A percentile compares a stretch with the other conserved stretches of the same genome.
These are phyloP conservation scores for Rhodinocichla rosea DNA, from an alignment of 2,113 vertebrate genomes.

Conservation along the genomic window DNA sequence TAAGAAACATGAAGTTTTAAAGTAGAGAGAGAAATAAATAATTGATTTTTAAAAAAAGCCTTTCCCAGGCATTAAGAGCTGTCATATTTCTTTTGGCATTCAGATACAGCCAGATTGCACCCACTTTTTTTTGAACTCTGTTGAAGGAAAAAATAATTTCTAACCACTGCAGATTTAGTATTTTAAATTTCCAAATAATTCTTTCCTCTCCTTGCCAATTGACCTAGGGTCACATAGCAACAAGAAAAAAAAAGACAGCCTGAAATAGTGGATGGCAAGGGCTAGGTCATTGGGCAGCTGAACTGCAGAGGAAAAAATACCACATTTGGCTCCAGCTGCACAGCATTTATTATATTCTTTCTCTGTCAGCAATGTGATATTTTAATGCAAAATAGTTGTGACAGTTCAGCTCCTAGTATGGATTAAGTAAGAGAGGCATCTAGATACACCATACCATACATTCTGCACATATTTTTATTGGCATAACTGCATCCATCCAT, in stretches of 20 bases:
- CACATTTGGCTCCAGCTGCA: neutral
- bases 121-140: neutral
- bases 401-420: neutral
- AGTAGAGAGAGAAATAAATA: neutral
- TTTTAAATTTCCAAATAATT: constrained; percentile 33
- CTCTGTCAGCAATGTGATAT: neutral
- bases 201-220: neutral
- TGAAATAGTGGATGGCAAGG: neutral
- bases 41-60: neutral
- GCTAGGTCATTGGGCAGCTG: neutral
- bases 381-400: constrained; percentile 21
- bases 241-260: neutral
- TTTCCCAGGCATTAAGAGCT: neutral
- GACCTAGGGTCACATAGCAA: neutral
- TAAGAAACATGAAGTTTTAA: neutral
- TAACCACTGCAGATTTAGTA: constrained; percentile 15
- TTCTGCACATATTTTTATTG: neutral
- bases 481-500: neutral
- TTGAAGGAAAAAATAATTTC: neutral
- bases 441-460: neutral
- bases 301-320: neutral
- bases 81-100: constrained; percentile 43
- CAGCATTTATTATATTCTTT: neutral
- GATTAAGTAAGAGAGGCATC: neutral
- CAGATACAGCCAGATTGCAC: constrained; percentile 19